Conservation (phyloP, 2,797 vertebrate species). For the Enteromius unitaeniatus region DNA sequence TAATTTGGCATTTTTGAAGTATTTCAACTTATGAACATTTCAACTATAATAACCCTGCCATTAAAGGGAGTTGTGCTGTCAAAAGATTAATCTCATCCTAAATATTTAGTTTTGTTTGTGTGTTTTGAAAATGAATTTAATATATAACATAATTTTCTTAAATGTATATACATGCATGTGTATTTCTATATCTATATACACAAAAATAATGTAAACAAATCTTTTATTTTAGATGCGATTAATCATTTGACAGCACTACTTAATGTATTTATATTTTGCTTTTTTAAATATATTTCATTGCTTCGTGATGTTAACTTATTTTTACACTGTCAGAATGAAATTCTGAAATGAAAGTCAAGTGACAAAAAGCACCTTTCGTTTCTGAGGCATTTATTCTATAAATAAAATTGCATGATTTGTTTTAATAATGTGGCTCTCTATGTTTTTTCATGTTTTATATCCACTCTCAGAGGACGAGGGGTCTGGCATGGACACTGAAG, state of each 20-base stretch:
- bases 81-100: too few species aligned
- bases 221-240: too few species aligned
- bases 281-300: neutral
- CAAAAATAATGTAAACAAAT: too few species aligned
- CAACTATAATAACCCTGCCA: too few species aligned
- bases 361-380: neutral
- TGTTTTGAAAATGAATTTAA: too few species aligned
- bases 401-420: neutral
- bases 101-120: too few species aligned
- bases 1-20: too few species aligned
- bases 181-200: too few species aligned
- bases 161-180: too few species aligned
- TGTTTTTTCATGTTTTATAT: neutral
- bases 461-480: constrained; percentile 70
- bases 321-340: neutral
- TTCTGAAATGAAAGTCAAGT: neutral
- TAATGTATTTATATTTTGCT: neutral
- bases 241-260: too few species aligned
- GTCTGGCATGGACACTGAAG: constrained; percentile 87
- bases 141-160: too few species aligned
- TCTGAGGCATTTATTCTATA: neutral
- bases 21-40: neutral
- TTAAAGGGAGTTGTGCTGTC: too few species aligned
- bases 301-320: neutral
- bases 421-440: neutral